Percentiles rank a stretch among this genome's conserved stretches.
Evolutionary conservation across 2,113 vertebrate species (phyloP).

Genomic region (Pipa parva): DNA sequence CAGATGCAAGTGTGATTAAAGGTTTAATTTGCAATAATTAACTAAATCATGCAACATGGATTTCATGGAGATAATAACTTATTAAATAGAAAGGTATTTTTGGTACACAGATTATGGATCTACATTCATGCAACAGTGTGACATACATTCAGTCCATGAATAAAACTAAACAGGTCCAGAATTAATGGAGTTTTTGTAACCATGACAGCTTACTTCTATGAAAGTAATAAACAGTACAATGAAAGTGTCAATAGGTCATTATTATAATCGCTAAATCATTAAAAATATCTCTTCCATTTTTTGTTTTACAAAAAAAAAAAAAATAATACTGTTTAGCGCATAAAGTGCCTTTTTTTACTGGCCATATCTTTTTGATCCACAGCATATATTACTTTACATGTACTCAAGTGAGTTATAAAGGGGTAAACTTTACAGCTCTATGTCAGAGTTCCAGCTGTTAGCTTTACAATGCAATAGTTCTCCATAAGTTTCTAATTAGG

Average conservation of each 20-base stretch:
- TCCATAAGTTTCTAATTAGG: neutral
- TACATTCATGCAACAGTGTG: constrained; percentile 17
- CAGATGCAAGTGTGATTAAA: neutral
- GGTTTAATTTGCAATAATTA: constrained; percentile 4
- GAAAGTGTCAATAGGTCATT: neutral
- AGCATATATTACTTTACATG: neutral
- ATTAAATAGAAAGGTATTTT: neutral
- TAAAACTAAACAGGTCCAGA: constrained; percentile 1
- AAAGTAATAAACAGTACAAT: constrained; percentile 15
- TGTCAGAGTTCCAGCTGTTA: neutral
- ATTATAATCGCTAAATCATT: neutral
- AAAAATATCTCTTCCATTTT: constrained; percentile 18
- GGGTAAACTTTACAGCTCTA: neutral
- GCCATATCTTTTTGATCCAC: neutral
- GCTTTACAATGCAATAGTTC: neutral
- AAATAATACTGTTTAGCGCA: constrained; percentile 9
- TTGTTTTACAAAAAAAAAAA: constrained; percentile 26
- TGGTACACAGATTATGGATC: neutral
- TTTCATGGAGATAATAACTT: neutral
- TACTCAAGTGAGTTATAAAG: neutral
- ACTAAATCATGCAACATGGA: constrained; percentile 21
- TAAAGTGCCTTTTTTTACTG: constrained; percentile 30
- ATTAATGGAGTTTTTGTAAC: neutral
- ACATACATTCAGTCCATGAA: constrained; percentile 25
- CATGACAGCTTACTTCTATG: constrained; percentile 5